Evolutionary conservation across 2,797 vertebrate genomes (phyloP).

Genomic region (Cheirogaleus major): DNA sequence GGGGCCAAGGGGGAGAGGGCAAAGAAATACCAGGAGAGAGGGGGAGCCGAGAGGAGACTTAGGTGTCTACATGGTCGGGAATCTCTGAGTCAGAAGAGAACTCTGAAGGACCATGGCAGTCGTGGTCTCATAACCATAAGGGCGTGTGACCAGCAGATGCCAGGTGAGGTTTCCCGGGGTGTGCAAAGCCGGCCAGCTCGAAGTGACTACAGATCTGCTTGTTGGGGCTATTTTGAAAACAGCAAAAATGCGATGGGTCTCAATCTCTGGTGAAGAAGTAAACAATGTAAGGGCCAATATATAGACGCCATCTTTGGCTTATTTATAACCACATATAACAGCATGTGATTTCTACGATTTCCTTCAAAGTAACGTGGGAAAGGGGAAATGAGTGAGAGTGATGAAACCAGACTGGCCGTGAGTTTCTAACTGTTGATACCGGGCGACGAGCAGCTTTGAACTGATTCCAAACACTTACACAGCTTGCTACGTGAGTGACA

Average conservation of each 20-base stretch:
- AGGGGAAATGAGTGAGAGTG: background rate
- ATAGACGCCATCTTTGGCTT: background rate
- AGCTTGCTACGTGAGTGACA: background rate
- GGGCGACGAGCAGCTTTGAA: background rate
- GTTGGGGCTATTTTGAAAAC: background rate
- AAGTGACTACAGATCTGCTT: background rate
- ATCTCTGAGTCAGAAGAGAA: background rate
- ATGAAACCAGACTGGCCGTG: background rate
- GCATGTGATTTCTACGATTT: background rate
- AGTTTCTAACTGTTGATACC: background rate
- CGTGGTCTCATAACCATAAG: background rate
- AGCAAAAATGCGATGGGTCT: background rate
- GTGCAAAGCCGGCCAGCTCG: background rate
- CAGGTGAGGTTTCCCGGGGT: background rate
- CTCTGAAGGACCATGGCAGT: background rate
- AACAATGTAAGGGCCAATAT: background rate
- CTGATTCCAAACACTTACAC: background rate
- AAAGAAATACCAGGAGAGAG: background rate
- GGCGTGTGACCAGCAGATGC: background rate
- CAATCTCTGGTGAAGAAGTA: background rate
- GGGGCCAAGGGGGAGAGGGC: background rate
- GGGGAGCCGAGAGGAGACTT: background rate
- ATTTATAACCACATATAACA: background rate
- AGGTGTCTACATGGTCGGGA: background rate
- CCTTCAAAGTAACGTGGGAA: background rate